phyloP scores from a whole-genome alignment of 23 tunicate genomes.

The Ciona savignyi region DNA sequence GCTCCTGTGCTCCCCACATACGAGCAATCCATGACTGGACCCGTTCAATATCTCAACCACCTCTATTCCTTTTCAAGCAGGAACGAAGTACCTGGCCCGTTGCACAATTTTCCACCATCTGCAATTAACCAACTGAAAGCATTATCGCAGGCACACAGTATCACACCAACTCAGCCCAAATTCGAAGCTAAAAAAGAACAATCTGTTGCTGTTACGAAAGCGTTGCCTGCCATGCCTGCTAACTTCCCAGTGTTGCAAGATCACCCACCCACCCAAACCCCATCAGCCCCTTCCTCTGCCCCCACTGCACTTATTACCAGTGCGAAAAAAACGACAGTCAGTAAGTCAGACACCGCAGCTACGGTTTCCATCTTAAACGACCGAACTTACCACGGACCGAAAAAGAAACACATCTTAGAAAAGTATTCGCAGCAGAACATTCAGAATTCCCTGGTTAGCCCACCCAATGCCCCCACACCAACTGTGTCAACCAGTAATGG shows the following conservation, averaged over 20 bases:
- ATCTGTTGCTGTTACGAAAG: neutral
- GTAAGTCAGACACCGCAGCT: neutral
- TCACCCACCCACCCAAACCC: neutral
- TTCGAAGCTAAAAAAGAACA: too few relatives aligned
- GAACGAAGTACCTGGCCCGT: neutral
- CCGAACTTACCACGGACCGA: slow-evolving; percentile 57
- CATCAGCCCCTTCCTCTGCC: neutral
- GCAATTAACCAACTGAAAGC: neutral
- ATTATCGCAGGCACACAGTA: neutral
- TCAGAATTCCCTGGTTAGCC: neutral
- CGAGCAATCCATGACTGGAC: neutral
- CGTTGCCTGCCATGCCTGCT: neutral
- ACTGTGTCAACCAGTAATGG: neutral
- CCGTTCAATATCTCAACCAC: neutral
- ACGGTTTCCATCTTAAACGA: slow-evolving; percentile 20
- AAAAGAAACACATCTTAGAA: slow-evolving; percentile 52
- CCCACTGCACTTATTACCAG: neutral
- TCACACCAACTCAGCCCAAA: neutral
- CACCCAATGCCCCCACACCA: neutral
- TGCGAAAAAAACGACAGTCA: neutral
- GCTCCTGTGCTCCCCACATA: neutral
- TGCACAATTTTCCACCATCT: too few relatives aligned
- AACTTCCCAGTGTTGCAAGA: neutral
- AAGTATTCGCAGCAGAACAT: slow-evolving; percentile 11
- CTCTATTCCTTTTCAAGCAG: neutral